Evolutionary conservation across 2,888 invertebrate species (phyloP).

Genomic region (Plusia festucae): DNA sequence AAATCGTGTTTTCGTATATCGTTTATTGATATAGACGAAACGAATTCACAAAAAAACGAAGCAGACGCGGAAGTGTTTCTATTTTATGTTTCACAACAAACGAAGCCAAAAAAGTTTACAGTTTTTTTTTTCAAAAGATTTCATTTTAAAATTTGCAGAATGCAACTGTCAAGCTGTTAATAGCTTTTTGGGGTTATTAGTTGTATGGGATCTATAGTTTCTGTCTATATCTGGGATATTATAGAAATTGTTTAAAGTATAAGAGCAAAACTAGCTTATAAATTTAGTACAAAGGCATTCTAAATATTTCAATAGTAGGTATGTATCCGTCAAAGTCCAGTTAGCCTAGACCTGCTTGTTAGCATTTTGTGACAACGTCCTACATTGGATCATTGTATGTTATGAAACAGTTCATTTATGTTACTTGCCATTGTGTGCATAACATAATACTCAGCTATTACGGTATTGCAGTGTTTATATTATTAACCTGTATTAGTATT

Average conservation of each 20-base stretch:
- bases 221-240: no score
- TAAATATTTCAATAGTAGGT: slow-evolving; percentile 4
- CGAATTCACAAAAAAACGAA: neutral
- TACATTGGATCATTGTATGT: slow-evolving; percentile 32
- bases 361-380: slow-evolving; percentile 34
- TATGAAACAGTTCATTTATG: slow-evolving; percentile 13
- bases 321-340: neutral
- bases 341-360: slow-evolving; percentile 31
- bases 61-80: neutral
- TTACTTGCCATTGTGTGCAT: slow-evolving; percentile 20
- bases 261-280: neutral
- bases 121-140: no score
- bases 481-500: neutral
- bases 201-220: no score
- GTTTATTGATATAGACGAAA: neutral
- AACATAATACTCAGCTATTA: slow-evolving; percentile 7
- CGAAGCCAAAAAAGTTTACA: neutral
- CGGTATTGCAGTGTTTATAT: neutral
- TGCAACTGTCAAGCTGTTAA: no score
- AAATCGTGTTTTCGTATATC: neutral
- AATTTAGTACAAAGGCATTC: neutral
- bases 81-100: neutral
- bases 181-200: no score
- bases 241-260: no score
- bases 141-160: no score